phyloP scores from a whole-genome alignment of 1,140 invertebrate species.

The Orius insidiosus region DNA sequence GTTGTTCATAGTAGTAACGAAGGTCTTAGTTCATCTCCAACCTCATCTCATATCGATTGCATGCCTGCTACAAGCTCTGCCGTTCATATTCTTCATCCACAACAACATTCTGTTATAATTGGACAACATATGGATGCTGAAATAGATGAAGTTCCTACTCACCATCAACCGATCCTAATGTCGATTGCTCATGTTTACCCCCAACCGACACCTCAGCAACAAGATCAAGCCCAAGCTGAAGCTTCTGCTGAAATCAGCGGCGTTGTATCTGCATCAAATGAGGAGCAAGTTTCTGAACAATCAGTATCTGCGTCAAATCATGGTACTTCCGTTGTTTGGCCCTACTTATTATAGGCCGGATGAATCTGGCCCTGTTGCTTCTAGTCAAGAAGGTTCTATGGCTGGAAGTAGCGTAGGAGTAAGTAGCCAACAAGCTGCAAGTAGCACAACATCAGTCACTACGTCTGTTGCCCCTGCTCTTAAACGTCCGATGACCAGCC shows the following conservation, averaged over 20 bases:
- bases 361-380: constrained; percentile 9
- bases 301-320: constrained; percentile 15
- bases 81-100: constrained; percentile 14
- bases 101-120: constrained; percentile 13
- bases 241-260: constrained; percentile 14
- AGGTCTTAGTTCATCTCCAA: constrained; percentile 34
- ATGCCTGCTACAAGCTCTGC: constrained; percentile 46
- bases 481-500: constrained; percentile 32
- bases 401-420: not conserved
- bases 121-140: constrained; percentile 31
- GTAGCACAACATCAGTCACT: constrained; percentile 4
- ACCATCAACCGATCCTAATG: constrained; percentile 9
- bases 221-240: constrained; percentile 6
- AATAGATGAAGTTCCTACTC: constrained; percentile 24
- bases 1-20: constrained; percentile 35
- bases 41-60: constrained; percentile 46
- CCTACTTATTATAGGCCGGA: constrained; percentile 2
- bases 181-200: constrained; percentile 18
- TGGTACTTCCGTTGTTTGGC: constrained; percentile 2
- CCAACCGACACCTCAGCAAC: constrained; percentile 15
- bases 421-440: constrained; percentile 1
- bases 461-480: constrained; percentile 10
- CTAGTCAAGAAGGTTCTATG: constrained; percentile 7
- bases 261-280: constrained; percentile 16
- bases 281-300: constrained; percentile 17